Evolutionary conservation across 2,797 vertebrate genomes (phyloP).

Genomic region (Acanthurus lineatus): DNA sequence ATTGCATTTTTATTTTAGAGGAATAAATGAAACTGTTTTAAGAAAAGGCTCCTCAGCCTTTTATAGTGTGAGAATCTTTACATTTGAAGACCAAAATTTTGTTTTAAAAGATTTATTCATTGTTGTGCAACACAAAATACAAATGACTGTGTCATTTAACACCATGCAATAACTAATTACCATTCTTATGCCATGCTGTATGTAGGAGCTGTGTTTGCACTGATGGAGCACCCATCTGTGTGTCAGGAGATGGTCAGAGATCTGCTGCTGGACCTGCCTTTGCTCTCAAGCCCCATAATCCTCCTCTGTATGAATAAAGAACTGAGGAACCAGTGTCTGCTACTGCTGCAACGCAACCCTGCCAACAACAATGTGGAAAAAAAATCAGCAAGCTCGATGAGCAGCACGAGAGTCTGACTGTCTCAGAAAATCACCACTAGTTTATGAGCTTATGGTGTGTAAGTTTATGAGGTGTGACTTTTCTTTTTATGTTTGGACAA

Average conservation of each 20-base stretch:
- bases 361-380: neutral
- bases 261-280: conserved; percentile 77
- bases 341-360: conserved; percentile 54
- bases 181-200: neutral
- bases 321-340: conserved; percentile 70
- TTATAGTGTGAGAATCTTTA: too few species aligned
- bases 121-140: neutral
- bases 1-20: too few species aligned
- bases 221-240: conserved; percentile 70
- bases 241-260: conserved; percentile 80
- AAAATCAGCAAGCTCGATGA: conserved; percentile 18
- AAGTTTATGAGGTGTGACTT: neutral
- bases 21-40: too few species aligned
- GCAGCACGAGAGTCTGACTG: conserved; percentile 22
- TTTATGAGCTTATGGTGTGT: neutral
- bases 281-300: conserved; percentile 77
- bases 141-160: neutral
- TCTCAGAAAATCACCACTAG: conserved; percentile 21
- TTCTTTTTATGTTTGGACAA: conserved; percentile 1
- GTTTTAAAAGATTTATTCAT: too few species aligned
- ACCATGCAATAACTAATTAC: neutral
- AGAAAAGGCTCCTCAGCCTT: too few species aligned
- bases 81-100: too few species aligned
- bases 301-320: conserved; percentile 83
- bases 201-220: conserved; percentile 75